Evolutionary conservation across 2,113 vertebrate species (phyloP), one percentile per base, ranked within the genome.

Genomic region (Cichladusa arquata): DNA sequence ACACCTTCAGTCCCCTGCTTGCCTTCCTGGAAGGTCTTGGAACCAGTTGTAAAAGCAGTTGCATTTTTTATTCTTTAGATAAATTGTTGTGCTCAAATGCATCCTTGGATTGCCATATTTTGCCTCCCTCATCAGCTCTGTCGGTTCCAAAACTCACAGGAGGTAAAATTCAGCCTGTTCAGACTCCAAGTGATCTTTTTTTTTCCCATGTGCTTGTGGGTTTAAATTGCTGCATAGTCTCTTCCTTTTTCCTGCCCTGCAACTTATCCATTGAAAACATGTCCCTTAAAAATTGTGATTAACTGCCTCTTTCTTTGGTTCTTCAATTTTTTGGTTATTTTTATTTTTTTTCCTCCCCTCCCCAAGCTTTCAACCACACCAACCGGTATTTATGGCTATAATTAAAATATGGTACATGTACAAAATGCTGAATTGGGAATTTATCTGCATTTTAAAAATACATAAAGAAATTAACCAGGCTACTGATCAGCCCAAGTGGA

Each of bases 271-370:
- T 15, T 67, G 76, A 64, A 83, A 86, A 57, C 8, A 5, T 22
- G 15, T 33, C 51, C 34, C 34, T 33, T 80, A 76, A 81, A 88
- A 86, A 26, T 36, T 20, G 29, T 18, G 65, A 58, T 53, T 40
- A 58, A 48, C 28, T 20, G 9, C 44, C 19, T 67, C 19, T 85
- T 90, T 28, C 28, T 78, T 67, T 61, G 17, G 12, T 70, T 62
- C 83, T 70, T 60, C 11, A 56, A 4, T 29, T 78, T 18, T 11
- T 61, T 83, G 8, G 4, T 70, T 51, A 4, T 42, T 19, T 47
- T 28, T 17, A 5, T 15, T 25, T n/a, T n/a, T 45, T 53, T 3
- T 0, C 3, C 6, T 33, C 7, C 4, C 2, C 2, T 18, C 16
- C 18, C 7, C 33, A 26, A 16, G 19, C 28, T 89, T 81, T 56